A percentile compares a stretch with the other conserved stretches of the same genome.
Conservation (phyloP, 1,140 invertebrate species). For the Calliopsis andreniformis region DNA sequence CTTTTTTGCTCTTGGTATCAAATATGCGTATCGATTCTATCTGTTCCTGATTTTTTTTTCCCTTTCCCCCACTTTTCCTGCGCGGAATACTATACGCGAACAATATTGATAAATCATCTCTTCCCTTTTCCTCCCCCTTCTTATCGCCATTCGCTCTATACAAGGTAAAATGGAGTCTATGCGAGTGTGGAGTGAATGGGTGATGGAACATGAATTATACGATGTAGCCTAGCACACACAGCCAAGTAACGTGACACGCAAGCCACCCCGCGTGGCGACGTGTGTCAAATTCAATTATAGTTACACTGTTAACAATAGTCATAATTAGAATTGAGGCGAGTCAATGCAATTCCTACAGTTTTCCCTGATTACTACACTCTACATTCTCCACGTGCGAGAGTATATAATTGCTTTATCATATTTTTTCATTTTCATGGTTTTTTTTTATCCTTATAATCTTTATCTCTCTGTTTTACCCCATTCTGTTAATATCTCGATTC, state of each 20-base stretch:
- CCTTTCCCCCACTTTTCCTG: neutral
- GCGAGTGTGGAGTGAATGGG: constrained; percentile 54
- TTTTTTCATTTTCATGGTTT: constrained; percentile 44
- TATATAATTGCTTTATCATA: constrained; percentile 50
- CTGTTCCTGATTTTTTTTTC: neutral
- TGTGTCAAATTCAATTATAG: constrained; percentile 71
- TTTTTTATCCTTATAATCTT: no score
- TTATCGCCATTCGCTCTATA: constrained; percentile 36
- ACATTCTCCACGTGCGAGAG: constrained; percentile 60
- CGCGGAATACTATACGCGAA: neutral
- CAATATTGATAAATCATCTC: constrained; percentile 11
- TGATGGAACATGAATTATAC: constrained; percentile 73
- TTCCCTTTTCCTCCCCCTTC: neutral
- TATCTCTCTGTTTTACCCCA: no score
- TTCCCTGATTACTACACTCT: constrained; percentile 70
- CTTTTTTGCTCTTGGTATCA: constrained; percentile 11
- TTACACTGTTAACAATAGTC: constrained; percentile 65
- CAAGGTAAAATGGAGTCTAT: constrained; percentile 56
- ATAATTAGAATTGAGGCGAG: constrained; percentile 73
- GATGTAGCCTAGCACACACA: constrained; percentile 80
- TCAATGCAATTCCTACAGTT: constrained; percentile 75
- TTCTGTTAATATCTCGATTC: constrained; percentile 48
- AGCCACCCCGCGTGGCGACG: constrained; percentile 51
- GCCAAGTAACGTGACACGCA: constrained; percentile 78
- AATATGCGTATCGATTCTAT: constrained; percentile 28